These are phyloP conservation scores for Heliconius himera DNA, from an alignment of 1,140 invertebrate species.

Conservation along the genomic window DNA sequence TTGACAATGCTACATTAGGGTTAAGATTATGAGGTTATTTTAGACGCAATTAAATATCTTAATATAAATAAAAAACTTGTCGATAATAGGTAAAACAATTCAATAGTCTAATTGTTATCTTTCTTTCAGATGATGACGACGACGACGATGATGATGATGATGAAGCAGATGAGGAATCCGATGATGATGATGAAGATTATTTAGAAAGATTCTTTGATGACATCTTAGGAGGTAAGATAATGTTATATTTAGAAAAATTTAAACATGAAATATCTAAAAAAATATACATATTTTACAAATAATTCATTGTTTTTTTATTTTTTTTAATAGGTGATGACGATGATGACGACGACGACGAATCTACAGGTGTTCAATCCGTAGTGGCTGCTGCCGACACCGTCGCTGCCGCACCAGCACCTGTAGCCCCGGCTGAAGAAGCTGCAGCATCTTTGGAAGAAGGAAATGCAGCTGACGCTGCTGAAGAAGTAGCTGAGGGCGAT, in stretches of 20 bases:
- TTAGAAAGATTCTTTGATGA: constrained; percentile 91
- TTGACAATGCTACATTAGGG: neutral
- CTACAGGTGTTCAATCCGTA: constrained; percentile 76
- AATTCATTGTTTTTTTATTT: neutral
- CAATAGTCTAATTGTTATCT: neutral
- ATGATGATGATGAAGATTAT: constrained; percentile 90
- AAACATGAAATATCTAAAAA: neutral
- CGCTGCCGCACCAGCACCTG: constrained; percentile 71
- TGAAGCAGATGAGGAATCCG: constrained; percentile 87
- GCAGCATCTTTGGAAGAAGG: constrained; percentile 73
- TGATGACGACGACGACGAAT: constrained; percentile 88
- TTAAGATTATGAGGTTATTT: neutral
- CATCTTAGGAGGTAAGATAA: constrained; percentile 84
- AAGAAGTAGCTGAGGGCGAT: constrained; percentile 65
- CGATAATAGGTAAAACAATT: neutral
- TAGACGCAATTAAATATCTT: neutral
- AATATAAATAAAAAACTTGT: neutral
- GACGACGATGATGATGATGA: constrained; percentile 86
- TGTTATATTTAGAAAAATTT: neutral
- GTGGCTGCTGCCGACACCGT: constrained; percentile 74
- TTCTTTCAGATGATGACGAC: constrained; percentile 67
- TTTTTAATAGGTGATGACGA: constrained; percentile 72
- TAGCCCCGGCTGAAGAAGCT: constrained; percentile 71
- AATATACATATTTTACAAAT: neutral
- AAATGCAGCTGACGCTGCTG: constrained; percentile 76